Base-by-base conservation (phyloP, 2,888 invertebrate species). In the Dicycla oo region DNA sequence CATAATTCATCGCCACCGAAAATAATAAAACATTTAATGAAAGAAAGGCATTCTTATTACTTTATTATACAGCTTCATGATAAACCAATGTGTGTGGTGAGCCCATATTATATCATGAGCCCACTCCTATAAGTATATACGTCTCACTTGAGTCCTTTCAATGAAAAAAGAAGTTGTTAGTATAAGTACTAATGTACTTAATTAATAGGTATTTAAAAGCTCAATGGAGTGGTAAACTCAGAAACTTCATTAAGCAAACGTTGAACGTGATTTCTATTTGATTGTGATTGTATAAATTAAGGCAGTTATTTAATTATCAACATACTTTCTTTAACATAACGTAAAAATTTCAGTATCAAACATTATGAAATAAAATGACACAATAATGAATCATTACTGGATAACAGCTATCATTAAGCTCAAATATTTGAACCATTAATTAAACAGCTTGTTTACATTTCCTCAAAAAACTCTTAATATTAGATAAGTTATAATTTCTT, bases 1-100 rank as follows among this genome's bases (percentile, higher is more conserved):
- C 6, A n/a, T 8, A 6, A 56, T 68, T 20, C 1, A 53, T 34
- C 7, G 26, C 1, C 8, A 3, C 40, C 40, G 10, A 60, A 75
- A 56, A 43, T 40, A 54, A 11, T 34, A 18, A 60, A 43, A 58
- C 0, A 70, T 30, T n/a, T 45, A 30, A 72, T 72, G 0, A 23
- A 26, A 20, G n/a, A n/a, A 53, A 20, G 11, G 15, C 11, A 56
- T 60, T 40, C 13, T 49, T 54, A 60, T 47, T 54, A 53, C 0
- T 49, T 61, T 30, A 56, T 26, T 43, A 43, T 34, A 54, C 20
- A 18, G 47, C n/a, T 38, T 68, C 47, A 7, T 43, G 18, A 54
- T 61, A 13, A 49, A 74, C 34, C n/a, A 47, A 58, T 40, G 47
- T 26, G 15, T 38, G 2, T 11, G n/a, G 23, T 45, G n/a, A 45